A percentile compares a stretch with the other conserved stretches of the same genome.
These are phyloP conservation scores for Drosophila mayri DNA, from an alignment of 1,140 invertebrate species.

Conservation along the genomic window DNA sequence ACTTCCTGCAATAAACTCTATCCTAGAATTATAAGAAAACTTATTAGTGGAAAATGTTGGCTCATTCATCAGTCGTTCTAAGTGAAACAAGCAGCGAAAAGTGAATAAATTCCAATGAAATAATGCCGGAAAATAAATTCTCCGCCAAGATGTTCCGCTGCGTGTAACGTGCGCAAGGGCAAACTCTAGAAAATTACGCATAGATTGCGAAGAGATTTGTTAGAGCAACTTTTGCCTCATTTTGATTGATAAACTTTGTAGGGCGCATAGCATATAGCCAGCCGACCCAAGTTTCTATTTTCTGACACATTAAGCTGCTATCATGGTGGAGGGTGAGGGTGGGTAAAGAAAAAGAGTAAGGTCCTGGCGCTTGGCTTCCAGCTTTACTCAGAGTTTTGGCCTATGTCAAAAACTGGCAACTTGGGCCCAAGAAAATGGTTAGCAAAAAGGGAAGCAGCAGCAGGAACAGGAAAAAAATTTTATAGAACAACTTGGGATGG, in stretches of 20 bases:
- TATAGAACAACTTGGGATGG: not conserved
- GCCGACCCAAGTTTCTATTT: slow-evolving; percentile 48
- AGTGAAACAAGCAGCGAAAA: slow-evolving; percentile 9
- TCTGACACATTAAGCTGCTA: slow-evolving; percentile 62
- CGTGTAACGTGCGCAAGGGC: slow-evolving; percentile 3
- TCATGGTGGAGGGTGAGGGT: not conserved
- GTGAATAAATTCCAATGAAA: slow-evolving; percentile 20
- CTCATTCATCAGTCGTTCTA: slow-evolving; percentile 8
- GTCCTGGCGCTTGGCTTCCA: slow-evolving; percentile 35
- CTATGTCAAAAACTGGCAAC: slow-evolving; percentile 45
- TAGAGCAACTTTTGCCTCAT: slow-evolving; percentile 35
- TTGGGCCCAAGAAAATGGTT: slow-evolving; percentile 13
- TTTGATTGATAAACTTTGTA: slow-evolving; percentile 61
- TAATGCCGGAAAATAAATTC: slow-evolving; percentile 6
- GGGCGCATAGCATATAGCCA: slow-evolving; percentile 7
- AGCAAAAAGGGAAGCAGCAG: not conserved
- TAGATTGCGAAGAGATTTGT: slow-evolving; percentile 51
- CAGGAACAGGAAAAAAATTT: not conserved
- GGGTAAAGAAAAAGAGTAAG: slow-evolving; percentile 29
- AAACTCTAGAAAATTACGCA: slow-evolving; percentile 40
- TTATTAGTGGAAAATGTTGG: slow-evolving; percentile 21
- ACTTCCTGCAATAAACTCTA: not conserved
- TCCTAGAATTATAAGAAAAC: slow-evolving; percentile 4
- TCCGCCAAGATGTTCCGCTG: slow-evolving; percentile 4
- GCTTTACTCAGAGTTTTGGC: slow-evolving; percentile 21